These are phyloP conservation scores for Drosophila sproati DNA, from an alignment of 1,140 invertebrate genomes.

Conservation along the genomic window DNA sequence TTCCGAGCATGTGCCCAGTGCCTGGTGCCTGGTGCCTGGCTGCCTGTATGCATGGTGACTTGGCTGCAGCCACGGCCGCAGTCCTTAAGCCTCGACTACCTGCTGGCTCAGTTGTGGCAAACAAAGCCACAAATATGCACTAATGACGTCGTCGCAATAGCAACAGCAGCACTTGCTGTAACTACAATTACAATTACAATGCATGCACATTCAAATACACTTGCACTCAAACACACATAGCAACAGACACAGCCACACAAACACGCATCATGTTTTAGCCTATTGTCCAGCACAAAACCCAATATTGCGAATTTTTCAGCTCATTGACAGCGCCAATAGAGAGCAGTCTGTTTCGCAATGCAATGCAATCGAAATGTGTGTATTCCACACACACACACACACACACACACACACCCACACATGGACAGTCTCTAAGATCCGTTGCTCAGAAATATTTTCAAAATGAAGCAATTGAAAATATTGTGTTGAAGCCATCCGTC, in stretches of 20 bases:
- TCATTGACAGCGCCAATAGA: conserved; percentile 59
- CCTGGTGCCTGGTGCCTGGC: too few relatives aligned
- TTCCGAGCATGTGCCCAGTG: conserved; percentile 71
- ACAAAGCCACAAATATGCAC: conserved; percentile 84
- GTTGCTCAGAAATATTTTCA: background rate
- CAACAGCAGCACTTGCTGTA: conserved; percentile 29
- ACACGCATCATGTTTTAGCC: conserved; percentile 37
- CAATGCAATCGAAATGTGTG: too few relatives aligned
- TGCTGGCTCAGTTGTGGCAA: conserved; percentile 74
- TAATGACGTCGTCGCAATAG: conserved; percentile 74
- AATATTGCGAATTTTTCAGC: conserved; percentile 57
- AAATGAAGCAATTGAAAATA: background rate
- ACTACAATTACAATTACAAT: conserved; percentile 44
- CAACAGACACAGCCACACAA: too few relatives aligned
- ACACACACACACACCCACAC: background rate
- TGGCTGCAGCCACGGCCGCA: conserved; percentile 43
- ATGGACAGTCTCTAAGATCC: too few relatives aligned
- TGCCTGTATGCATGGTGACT: background rate
- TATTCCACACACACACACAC: too few relatives aligned
- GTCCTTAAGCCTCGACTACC: conserved; percentile 17
- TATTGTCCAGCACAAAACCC: conserved; percentile 49
- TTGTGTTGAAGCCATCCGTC: background rate
- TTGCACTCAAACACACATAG: background rate
- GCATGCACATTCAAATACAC: conserved; percentile 19
- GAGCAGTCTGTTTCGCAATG: too few relatives aligned